Conservation (phyloP, 2,797 vertebrate species). For the Protosalanx chinensis region DNA sequence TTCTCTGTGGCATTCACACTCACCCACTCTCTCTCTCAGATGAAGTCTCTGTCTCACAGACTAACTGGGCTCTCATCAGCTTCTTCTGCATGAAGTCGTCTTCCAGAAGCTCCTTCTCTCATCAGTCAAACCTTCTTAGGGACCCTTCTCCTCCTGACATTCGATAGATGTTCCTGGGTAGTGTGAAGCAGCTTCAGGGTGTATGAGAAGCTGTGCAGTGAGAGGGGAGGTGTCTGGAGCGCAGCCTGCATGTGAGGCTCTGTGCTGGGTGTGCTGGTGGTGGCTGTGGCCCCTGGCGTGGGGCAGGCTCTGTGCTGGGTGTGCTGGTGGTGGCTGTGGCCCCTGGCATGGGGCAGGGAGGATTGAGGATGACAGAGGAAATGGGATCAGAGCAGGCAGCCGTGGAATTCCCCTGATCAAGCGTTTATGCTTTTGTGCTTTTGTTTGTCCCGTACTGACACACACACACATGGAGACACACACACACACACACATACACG, state of each 20-base stretch:
- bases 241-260: background rate
- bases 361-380: background rate
- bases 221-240: background rate
- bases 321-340: no score
- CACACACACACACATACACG: background rate
- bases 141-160: background rate
- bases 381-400: constrained; percentile 1
- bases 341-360: background rate
- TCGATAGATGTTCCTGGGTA: background rate
- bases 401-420: constrained; percentile 10
- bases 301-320: no score
- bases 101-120: background rate
- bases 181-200: background rate
- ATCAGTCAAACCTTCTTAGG: background rate
- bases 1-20: background rate
- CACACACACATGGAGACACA: constrained; percentile 14
- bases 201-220: background rate
- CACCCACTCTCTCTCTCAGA: constrained; percentile 1
- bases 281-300: no score
- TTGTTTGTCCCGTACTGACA: constrained; percentile 1
- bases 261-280: background rate
- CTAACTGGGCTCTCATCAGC: background rate
- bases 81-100: background rate
- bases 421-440: constrained; percentile 9
- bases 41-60: background rate